phyloP scores from a whole-genome alignment of 2,888 invertebrate genomes.

The Osmoderma eremita region DNA sequence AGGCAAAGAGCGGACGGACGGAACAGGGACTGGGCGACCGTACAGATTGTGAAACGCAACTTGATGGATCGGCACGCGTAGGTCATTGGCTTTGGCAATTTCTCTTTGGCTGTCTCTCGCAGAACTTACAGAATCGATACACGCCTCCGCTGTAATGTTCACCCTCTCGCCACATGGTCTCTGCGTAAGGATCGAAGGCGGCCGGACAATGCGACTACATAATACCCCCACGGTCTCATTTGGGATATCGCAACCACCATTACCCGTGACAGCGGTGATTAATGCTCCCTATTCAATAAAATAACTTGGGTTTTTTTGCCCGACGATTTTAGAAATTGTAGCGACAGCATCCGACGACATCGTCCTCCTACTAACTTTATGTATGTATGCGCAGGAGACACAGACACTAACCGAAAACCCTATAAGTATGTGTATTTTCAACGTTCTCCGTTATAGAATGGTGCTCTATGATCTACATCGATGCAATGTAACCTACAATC shows the following conservation, averaged over 20 bases:
- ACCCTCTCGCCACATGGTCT: slow-evolving; percentile 41
- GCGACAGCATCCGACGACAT: slow-evolving; percentile 33
- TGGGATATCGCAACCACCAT: slow-evolving; percentile 62
- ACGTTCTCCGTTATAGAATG: slow-evolving; percentile 1
- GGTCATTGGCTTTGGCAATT: slow-evolving; percentile 72
- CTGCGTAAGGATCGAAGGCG: slow-evolving; percentile 46
- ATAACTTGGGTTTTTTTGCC: slow-evolving; percentile 39
- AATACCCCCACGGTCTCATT: slow-evolving; percentile 48
- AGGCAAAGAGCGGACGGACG: slow-evolving; percentile 20
- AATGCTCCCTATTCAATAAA: slow-evolving; percentile 58
- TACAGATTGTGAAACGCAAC: slow-evolving; percentile 48
- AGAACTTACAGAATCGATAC: slow-evolving; percentile 61
- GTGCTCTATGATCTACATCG: slow-evolving; percentile 29
- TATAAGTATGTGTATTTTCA: neutral
- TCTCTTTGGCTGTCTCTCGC: slow-evolving; percentile 70
- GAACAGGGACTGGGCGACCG: slow-evolving; percentile 41
- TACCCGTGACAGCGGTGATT: slow-evolving; percentile 68
- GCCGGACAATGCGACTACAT: slow-evolving; percentile 48
- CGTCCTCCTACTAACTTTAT: slow-evolving; percentile 24
- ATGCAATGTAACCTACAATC: slow-evolving; percentile 16
- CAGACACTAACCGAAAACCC: no score
- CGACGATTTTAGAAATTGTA: slow-evolving; percentile 36
- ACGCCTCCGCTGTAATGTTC: slow-evolving; percentile 41
- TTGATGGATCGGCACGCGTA: slow-evolving; percentile 69
- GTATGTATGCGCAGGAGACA: neutral